Base-by-base conservation (phyloP, 2,797 vertebrate genomes). In the Lepidocolaptes lacrymiger region DNA sequence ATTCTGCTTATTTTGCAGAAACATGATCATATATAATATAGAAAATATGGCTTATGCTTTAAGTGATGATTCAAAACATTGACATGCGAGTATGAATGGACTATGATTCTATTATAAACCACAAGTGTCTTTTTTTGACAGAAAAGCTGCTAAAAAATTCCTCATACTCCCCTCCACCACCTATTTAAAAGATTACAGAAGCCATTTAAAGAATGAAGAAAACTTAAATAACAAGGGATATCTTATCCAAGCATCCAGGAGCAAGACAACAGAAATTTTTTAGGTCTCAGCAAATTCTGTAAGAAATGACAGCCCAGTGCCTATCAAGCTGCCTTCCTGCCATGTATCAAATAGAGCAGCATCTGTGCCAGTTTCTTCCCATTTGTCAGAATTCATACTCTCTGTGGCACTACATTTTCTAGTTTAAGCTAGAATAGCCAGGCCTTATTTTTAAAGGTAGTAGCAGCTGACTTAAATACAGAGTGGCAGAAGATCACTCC, bases 391-490 rank as follows among this genome's bases (percentile, higher is more conserved):
- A 83, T 59, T 52, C 69, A 59, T 28, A 36, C 26, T 91, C 72
- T 58, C 62, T 30, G 39, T 34, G 43, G 64, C 56, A 94, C 46
- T 48, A 39, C 16, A 10, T 48, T 74, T 82, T 62, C 78, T 28
- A 72, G 20, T 88, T 91, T 83, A 78, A 66, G 26, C 32, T 66
- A 58, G 51, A 89, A 92, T 75, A 91, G 28, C 28, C 79, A 77
- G 58, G 32, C 55, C 44, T 78, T 83, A 72, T 34, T 95, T 91
- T 81, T 66, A 88, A 91, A 37, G 69, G 56, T 58, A 72, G 66
- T 22, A 95, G 75, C 78, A 92, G 66, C 71, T 91, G 80, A 95
- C 55, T 84, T 66, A 73, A 88, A 85, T 37, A 78, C 12, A 91
- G 44, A 75, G 48, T 21, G 32, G 51, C 59, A 79, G 54, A 81